A percentile compares a stretch with the other conserved stretches of the same genome.
phyloP scores from a whole-genome alignment of 2,113 vertebrate species.

The Hippocampus guttulatus region DNA sequence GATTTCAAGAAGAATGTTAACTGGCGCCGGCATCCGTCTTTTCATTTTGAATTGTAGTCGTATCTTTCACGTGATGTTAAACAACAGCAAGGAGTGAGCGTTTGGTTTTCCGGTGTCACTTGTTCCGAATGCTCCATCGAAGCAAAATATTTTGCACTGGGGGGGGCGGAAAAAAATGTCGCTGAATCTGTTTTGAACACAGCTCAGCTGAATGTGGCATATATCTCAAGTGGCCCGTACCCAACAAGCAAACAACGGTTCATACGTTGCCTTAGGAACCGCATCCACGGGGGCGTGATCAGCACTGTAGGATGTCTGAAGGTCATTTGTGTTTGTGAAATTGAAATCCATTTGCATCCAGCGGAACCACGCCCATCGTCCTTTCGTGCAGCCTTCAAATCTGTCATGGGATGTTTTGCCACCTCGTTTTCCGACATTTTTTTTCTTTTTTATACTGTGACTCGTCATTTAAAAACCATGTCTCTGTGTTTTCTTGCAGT shows the following conservation, averaged over 20 bases:
- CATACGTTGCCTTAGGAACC: background rate
- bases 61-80: too few relatives aligned
- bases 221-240: background rate
- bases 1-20: too few relatives aligned
- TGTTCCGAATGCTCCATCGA: too few relatives aligned
- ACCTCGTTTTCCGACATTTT: background rate
- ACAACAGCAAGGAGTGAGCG: too few relatives aligned
- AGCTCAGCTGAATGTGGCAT: background rate
- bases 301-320: background rate
- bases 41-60: too few relatives aligned
- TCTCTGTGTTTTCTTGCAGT: slow-evolving; percentile 31
- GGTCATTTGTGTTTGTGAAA: background rate
- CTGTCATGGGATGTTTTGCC: background rate
- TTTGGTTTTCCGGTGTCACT: too few relatives aligned
- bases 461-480: slow-evolving; percentile 7
- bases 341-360: background rate
- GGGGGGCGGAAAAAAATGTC: background rate
- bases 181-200: background rate
- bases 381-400: background rate
- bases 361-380: background rate
- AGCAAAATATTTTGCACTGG: background rate
- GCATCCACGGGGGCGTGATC: background rate
- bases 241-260: background rate
- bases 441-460: background rate
- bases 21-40: too few relatives aligned